Percentiles rank a stretch among this genome's conserved stretches.
These are phyloP conservation scores for Bombus difficillimus DNA, from an alignment of 1,140 invertebrate species.

Conservation along the genomic window DNA sequence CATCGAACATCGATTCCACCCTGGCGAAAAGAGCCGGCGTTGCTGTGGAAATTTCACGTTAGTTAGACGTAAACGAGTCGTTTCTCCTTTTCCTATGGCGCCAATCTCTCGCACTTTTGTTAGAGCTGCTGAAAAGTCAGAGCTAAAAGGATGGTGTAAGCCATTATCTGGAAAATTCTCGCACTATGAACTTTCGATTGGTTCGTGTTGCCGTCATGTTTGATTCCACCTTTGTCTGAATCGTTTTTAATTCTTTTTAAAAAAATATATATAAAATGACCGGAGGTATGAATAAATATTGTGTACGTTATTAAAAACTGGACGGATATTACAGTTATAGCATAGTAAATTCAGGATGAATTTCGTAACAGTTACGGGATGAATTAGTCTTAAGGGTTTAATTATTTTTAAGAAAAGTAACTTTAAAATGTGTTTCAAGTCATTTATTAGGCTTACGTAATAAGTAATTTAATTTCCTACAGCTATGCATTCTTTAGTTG, in stretches of 20 bases:
- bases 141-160: not conserved
- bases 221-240: not conserved
- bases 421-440: not conserved
- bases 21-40: constrained; percentile 35
- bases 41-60: constrained; percentile 66
- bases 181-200: not conserved
- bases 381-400: no score
- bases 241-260: not conserved
- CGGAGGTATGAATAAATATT: not conserved
- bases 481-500: not conserved
- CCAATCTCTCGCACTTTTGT: constrained; percentile 58
- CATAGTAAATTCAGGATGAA: no score
- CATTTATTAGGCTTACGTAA: not conserved
- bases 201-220: not conserved
- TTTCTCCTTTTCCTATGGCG: constrained; percentile 46
- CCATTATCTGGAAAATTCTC: constrained; percentile 1
- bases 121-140: constrained; percentile 20
- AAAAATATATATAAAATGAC: not conserved
- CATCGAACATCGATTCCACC: constrained; percentile 64
- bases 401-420: not conserved
- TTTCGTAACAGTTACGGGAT: no score
- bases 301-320: not conserved
- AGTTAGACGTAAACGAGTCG: constrained; percentile 68
- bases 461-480: not conserved
- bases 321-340: not conserved